Percentiles rank a stretch among this genome's conserved stretches.
These are phyloP conservation scores for Manis javanica DNA, from an alignment of 2,797 vertebrate genomes.

Conservation along the genomic window DNA sequence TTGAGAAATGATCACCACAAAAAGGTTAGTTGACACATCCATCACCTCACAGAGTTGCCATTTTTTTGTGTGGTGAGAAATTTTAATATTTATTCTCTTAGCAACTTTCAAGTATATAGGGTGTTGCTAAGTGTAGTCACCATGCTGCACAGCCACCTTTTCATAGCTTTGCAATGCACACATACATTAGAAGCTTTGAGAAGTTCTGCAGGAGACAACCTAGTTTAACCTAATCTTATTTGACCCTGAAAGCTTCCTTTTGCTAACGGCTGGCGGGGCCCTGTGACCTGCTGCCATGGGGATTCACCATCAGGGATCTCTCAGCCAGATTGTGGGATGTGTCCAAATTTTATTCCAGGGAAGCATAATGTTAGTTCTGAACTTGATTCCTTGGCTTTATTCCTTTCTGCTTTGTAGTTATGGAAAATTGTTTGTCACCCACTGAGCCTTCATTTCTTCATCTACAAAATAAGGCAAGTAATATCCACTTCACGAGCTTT, in stretches of 20 bases:
- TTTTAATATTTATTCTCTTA: not conserved
- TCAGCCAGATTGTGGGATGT: not conserved
- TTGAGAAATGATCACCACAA: not conserved
- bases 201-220: slow-evolving; percentile 43
- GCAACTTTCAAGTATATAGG: not conserved
- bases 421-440: not conserved
- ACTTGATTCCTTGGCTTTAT: not conserved
- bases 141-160: not conserved
- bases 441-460: slow-evolving; percentile 30
- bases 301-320: not conserved
- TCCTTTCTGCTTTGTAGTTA: slow-evolving; percentile 19
- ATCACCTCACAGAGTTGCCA: not conserved
- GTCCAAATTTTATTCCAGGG: slow-evolving; percentile 17
- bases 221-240: slow-evolving; percentile 33
- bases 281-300: slow-evolving; percentile 1
- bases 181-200: not conserved
- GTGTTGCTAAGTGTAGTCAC: not conserved
- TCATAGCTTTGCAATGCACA: not conserved
- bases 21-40: not conserved
- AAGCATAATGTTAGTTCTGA: slow-evolving; percentile 40
- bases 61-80: not conserved
- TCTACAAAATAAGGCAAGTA: not conserved
- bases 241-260: slow-evolving; percentile 48
- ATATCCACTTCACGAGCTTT: not conserved
- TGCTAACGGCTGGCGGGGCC: not conserved